Evolutionary conservation across 2,113 vertebrate genomes (phyloP).

Genomic region (Bujurquina vittata): DNA sequence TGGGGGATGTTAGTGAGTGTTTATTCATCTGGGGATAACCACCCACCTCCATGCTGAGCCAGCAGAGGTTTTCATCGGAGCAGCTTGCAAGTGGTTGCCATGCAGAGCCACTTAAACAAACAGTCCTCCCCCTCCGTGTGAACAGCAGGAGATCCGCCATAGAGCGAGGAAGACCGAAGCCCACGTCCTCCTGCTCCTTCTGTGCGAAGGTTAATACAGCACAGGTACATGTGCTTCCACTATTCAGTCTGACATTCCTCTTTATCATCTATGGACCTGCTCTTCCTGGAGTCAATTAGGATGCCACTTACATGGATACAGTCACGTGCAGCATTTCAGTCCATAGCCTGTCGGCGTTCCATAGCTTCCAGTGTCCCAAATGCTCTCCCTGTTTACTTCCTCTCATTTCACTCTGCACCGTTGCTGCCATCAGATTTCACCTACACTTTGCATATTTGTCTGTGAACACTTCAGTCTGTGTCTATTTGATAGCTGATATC

Average conservation of each 20-base stretch:
- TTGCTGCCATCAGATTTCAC: neutral
- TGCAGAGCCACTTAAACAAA: slow-evolving; percentile 68
- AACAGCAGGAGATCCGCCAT: slow-evolving; percentile 44
- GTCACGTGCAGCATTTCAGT: neutral
- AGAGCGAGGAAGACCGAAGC: slow-evolving; percentile 12
- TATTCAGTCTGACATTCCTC: neutral
- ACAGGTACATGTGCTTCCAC: slow-evolving; percentile 18
- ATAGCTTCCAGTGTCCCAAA: neutral
- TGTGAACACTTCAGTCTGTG: neutral
- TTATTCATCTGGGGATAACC: slow-evolving; percentile 9
- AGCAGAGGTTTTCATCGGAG: slow-evolving; percentile 34
- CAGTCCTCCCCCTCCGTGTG: slow-evolving; percentile 58
- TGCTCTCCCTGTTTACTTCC: neutral
- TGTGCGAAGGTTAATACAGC: neutral
- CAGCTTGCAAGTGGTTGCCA: slow-evolving; percentile 66
- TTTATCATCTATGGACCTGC: neutral
- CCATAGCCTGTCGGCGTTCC: neutral
- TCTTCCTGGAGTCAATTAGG: neutral
- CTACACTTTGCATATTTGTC: neutral
- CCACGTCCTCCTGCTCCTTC: neutral
- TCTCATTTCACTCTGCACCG: neutral
- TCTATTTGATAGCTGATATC: neutral
- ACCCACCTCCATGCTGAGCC: slow-evolving; percentile 31
- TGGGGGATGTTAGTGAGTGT: neutral
- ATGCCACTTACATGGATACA: neutral